A percentile compares a stretch with the other conserved stretches of the same genome.
Evolutionary conservation across 2,888 invertebrate species (phyloP).

Genomic region (Drosophila flavopinicola): DNA sequence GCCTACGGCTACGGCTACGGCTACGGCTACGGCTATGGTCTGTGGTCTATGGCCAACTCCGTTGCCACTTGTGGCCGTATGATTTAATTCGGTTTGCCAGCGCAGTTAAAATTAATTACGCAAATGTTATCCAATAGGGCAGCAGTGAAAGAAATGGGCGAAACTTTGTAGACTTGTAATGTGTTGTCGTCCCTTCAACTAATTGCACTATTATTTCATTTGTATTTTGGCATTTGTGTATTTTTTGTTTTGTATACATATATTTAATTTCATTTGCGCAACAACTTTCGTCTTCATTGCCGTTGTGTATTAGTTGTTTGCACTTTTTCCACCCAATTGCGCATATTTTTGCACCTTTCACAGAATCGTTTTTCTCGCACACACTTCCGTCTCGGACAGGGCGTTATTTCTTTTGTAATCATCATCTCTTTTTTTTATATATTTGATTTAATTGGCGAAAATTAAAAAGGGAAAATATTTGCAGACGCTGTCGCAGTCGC

Average conservation of each 20-base stretch:
- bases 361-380: conserved; percentile 61
- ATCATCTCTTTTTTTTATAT: conserved; percentile 40
- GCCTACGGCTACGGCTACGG: neutral
- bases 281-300: conserved; percentile 79
- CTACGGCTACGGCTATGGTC: neutral
- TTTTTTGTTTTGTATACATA: neutral
- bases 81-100: conserved; percentile 65
- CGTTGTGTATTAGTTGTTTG: conserved; percentile 46
- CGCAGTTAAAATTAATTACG: conserved; percentile 64
- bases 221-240: conserved; percentile 56
- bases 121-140: conserved; percentile 72
- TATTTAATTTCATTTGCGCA: conserved; percentile 71
- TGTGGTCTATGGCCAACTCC: neutral
- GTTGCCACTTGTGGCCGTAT: conserved; percentile 22
- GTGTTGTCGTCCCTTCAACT: conserved; percentile 50
- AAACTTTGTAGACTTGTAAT: conserved; percentile 46
- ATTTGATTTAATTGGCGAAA: conserved; percentile 72
- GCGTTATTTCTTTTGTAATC: conserved; percentile 40
- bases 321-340: conserved; percentile 48
- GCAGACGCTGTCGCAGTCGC: conserved; percentile 32
- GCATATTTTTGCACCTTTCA: conserved; percentile 74
- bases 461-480: conserved; percentile 78
- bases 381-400: conserved; percentile 61
- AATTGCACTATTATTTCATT: conserved; percentile 75
- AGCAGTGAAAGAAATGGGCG: conserved; percentile 48